Evolutionary conservation across 2,113 vertebrate species (phyloP), one percentile per base, ranked within the genome.

Genomic region (Antechinus flavipes): DNA sequence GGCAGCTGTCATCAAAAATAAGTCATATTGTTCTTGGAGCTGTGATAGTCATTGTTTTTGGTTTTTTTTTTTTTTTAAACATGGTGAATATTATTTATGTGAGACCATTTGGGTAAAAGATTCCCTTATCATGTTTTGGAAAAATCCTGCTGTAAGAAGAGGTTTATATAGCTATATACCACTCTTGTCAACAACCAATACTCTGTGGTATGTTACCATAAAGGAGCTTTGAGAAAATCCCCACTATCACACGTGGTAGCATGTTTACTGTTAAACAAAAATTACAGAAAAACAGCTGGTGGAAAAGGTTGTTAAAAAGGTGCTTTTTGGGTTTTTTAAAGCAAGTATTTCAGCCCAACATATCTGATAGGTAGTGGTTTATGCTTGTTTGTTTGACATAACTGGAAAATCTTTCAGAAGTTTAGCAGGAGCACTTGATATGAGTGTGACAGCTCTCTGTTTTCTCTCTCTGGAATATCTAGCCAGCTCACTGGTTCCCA

Each of bases 1-100:
- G 95, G 94, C 97, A 98, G 97, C 97, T 97, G 97, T 95, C 25
- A 90, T 94, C 68, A 96, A 46, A 93, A 96, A 90, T 42, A 84
- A 84, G 68, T 47, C 90, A 53, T 91, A 90, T 96, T 96, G 95
- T 95, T 90, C 93, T 92, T 92, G 96, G 97, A 56, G 50, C 92
- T 30, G 10, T 47, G 58, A 53, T 93, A 97, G 95, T 91, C 50
- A 0, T 12, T 92, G 27, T 93, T 90, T 94, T 47, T 47, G 42
- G 42, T 1, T 47, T 42, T 42, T 42, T 42, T 42, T 42, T 42
- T 42, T 42, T 42, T 47, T 47, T 3, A 47, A 49, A 3, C 5
- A 19, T 42, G 68, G 46, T 11, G 47, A 12, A 49, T 90, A 89
- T 93, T 90, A 89, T 93, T 0, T 8, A 23, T 58, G 49, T 27